Percentiles rank a stretch among this genome's conserved stretches.
These are phyloP conservation scores for Azorinus chamasolen DNA, from an alignment of 2,888 invertebrate species.

Conservation along the genomic window DNA sequence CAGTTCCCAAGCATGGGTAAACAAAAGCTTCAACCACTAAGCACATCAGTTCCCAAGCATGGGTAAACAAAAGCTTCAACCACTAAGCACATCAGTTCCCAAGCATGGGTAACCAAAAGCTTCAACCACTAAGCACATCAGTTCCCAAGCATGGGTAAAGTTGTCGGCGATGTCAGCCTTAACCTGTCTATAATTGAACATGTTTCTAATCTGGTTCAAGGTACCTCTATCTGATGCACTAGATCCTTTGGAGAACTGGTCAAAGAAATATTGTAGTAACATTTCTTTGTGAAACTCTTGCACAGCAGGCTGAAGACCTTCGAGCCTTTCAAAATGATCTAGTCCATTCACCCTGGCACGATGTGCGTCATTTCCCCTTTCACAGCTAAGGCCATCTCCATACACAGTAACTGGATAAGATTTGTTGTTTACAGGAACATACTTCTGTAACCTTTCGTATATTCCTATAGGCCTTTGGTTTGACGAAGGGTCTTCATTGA, in stretches of 20 bases:
- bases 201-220: constrained; percentile 18
- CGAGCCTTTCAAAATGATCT: constrained; percentile 28
- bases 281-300: constrained; percentile 61
- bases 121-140: no score
- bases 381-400: constrained; percentile 54
- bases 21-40: no score
- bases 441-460: constrained; percentile 14
- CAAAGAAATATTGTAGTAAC: constrained; percentile 49
- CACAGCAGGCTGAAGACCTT: constrained; percentile 41
- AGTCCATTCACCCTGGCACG: constrained; percentile 33
- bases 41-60: no score
- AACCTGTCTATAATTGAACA: no score
- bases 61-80: no score
- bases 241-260: constrained; percentile 43
- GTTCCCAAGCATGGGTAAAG: no score
- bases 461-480: constrained; percentile 27
- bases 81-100: no score
- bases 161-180: no score
- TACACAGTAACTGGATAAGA: constrained; percentile 27
- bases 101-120: no score
- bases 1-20: no score
- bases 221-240: constrained; percentile 39
- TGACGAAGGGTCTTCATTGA: constrained; percentile 35
- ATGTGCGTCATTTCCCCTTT: constrained; percentile 51
- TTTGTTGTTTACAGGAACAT: constrained; percentile 9